Percentiles rank a stretch among this genome's conserved stretches.
Conservation (phyloP, 2,888 invertebrate species). For the Drepanosiphum platanoidis region DNA sequence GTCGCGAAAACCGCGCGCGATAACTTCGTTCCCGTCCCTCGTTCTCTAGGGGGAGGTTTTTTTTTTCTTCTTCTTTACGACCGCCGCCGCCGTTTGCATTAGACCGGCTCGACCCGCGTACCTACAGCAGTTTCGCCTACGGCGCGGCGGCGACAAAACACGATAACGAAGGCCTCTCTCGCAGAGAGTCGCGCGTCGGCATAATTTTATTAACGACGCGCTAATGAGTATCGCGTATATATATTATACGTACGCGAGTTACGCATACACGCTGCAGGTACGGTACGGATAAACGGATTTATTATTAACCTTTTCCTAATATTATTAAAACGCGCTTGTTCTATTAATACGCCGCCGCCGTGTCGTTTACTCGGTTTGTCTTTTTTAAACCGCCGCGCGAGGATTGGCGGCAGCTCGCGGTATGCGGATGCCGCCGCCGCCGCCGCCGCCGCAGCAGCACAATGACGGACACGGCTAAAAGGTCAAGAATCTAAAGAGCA, state of each 20-base stretch:
- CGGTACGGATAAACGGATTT: background rate
- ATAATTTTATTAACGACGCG: no score
- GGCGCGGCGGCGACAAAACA: no score
- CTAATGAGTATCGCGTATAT: no score
- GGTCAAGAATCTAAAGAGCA: conserved; percentile 44
- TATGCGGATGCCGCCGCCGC: background rate
- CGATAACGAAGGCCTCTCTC: no score
- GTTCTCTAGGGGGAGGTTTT: no score
- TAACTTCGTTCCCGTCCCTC: no score
- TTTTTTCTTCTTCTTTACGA: no score
- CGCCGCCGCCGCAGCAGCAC: background rate
- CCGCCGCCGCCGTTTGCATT: no score
- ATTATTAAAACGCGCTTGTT: background rate
- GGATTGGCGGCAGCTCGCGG: conserved; percentile 45
- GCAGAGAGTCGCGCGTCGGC: no score
- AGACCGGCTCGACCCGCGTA: no score
- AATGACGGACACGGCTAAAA: conserved; percentile 36
- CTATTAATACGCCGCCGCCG: conserved; percentile 25
- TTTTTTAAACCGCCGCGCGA: background rate
- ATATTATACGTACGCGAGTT: background rate
- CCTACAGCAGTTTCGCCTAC: no score
- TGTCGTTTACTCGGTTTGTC: conserved; percentile 29
- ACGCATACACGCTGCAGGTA: background rate
- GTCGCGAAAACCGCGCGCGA: no score
- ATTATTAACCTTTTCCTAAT: conserved; percentile 4